Conservation (phyloP, 2,888 invertebrate species). For the Diarsia brunnea region DNA sequence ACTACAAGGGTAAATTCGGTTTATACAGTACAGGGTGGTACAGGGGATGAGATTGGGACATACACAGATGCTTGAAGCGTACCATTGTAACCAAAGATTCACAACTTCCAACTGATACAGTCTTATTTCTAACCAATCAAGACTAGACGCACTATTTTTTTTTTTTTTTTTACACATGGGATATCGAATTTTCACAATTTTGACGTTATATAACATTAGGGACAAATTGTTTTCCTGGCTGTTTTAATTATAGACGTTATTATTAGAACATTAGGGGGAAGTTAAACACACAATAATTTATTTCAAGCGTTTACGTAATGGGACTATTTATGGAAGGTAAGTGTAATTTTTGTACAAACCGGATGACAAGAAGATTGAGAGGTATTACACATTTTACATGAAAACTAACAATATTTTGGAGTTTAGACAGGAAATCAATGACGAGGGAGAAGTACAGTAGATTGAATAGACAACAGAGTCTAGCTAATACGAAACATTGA, state of each 20-base stretch:
- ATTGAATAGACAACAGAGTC: background rate
- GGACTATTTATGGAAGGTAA: background rate
- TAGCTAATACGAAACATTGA: conserved; percentile 26
- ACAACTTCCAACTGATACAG: background rate
- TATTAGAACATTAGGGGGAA: no score
- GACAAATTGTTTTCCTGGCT: background rate
- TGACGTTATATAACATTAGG: background rate
- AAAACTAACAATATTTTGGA: background rate
- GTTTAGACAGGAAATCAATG: background rate
- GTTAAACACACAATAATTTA: background rate
- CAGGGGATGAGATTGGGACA: background rate
- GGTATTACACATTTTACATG: background rate
- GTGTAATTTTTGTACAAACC: background rate
- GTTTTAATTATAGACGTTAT: no score
- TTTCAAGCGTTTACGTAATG: background rate
- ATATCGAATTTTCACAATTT: background rate
- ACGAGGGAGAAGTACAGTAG: background rate
- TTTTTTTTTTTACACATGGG: background rate
- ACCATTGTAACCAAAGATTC: background rate
- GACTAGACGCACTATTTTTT: background rate
- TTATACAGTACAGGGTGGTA: conserved; percentile 39
- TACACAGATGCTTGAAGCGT: background rate
- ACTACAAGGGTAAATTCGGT: conserved; percentile 46
- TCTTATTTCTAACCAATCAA: background rate
- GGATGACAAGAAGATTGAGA: background rate